phyloP scores from a whole-genome alignment of 1,140 invertebrate species.

The Cataglyphis hispanica region DNA sequence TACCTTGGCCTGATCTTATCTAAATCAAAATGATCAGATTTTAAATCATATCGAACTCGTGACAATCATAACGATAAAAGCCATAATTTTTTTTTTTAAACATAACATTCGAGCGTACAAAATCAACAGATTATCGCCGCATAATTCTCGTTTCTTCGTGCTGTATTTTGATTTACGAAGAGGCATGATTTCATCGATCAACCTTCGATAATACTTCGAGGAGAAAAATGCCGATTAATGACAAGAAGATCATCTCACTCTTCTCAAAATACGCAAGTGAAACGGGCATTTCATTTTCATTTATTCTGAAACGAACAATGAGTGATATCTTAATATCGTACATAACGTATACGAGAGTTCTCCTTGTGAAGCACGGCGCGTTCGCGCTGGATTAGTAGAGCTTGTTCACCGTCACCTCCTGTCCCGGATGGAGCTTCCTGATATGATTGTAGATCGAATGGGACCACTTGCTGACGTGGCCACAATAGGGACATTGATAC shows the following conservation, averaged over 20 bases:
- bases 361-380: not conserved
- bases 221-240: not conserved
- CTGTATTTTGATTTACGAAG: not conserved
- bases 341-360: not conserved
- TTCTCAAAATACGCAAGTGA: not conserved
- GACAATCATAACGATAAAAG: too few relatives aligned
- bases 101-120: not conserved
- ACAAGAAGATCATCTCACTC: not conserved
- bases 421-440: slow-evolving; percentile 79
- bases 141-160: not conserved
- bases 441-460: slow-evolving; percentile 83
- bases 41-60: not conserved
- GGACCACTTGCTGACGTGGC: slow-evolving; percentile 81
- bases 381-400: slow-evolving; percentile 56
- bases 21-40: not conserved
- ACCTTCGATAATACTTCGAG: slow-evolving; percentile 9
- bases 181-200: not conserved
- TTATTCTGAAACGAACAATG: not conserved
- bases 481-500: slow-evolving; percentile 88
- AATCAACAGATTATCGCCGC: not conserved
- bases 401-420: slow-evolving; percentile 76
- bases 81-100: not conserved
- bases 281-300: slow-evolving; percentile 15
- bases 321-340: slow-evolving; percentile 36
- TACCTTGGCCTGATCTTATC: not conserved